A percentile compares a stretch with the other conserved stretches of the same genome.
Evolutionary conservation across 2,797 vertebrate genomes (phyloP).

Genomic region (Artibeus jamaicensis): DNA sequence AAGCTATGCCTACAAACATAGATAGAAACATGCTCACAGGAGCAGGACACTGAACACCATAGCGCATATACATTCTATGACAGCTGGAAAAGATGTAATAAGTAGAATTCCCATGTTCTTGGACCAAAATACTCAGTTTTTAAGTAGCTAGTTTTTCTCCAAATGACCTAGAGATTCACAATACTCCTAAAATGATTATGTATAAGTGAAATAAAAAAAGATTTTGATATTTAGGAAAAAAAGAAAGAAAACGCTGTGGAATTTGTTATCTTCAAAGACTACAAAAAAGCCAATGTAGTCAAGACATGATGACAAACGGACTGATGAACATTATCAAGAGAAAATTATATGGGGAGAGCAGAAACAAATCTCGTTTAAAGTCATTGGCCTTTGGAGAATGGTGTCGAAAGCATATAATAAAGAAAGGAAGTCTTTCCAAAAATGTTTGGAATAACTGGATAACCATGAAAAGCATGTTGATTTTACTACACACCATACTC

Average conservation of each 20-base stretch:
- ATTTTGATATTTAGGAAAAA: neutral
- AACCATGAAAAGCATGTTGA: neutral
- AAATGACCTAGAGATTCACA: neutral
- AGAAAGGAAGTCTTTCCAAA: neutral
- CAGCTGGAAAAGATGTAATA: neutral
- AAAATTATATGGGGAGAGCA: neutral
- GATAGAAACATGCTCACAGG: neutral
- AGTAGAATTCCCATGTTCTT: neutral
- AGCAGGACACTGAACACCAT: neutral
- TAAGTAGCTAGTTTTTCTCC: neutral
- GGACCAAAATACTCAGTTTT: neutral
- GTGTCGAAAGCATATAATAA: neutral
- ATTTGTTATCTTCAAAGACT: neutral
- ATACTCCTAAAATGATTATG: neutral
- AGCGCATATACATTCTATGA: neutral
- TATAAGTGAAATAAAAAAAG: neutral
- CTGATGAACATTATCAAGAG: neutral
- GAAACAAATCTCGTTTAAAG: neutral
- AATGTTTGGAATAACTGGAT: neutral
- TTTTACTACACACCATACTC: neutral
- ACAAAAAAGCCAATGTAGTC: neutral
- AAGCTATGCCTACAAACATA: neutral
- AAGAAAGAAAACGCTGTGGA: neutral
- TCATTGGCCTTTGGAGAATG: neutral
- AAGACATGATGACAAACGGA: neutral